A percentile compares a stretch with the other conserved stretches of the same genome.
Evolutionary conservation across 2,113 vertebrate species (phyloP).

Genomic region (Oryzias curvinotus): DNA sequence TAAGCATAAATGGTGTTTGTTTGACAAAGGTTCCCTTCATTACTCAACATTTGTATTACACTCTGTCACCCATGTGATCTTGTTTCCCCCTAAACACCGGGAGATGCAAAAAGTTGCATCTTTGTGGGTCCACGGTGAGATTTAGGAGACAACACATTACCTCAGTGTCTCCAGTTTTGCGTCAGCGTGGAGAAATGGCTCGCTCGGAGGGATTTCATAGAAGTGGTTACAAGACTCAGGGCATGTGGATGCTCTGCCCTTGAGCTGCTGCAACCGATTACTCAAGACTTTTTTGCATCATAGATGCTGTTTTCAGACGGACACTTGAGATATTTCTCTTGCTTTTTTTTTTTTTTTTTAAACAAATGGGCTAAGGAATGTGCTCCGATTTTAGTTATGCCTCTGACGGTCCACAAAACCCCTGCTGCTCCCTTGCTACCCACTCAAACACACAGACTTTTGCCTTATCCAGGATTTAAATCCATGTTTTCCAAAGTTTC

Average conservation of each 20-base stretch:
- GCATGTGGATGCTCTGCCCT: not conserved
- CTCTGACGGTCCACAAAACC: constrained; percentile 12
- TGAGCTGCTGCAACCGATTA: not conserved
- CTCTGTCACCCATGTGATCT: too few relatives aligned
- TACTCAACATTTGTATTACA: too few relatives aligned
- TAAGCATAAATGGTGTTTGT: too few relatives aligned
- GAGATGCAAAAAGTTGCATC: not conserved
- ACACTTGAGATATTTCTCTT: not conserved
- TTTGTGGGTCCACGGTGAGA: not conserved
- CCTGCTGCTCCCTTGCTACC: constrained; percentile 14
- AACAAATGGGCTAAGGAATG: constrained; percentile 2
- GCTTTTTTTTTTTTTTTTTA: not conserved
- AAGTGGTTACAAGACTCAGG: not conserved
- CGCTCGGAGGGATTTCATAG: not conserved
- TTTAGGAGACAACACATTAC: not conserved
- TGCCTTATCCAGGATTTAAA: not conserved
- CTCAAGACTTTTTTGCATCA: not conserved
- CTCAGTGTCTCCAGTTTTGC: not conserved
- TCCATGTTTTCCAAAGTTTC: not conserved
- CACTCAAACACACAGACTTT: constrained; percentile 17
- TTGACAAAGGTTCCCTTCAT: too few relatives aligned
- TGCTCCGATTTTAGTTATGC: constrained; percentile 4
- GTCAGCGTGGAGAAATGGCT: not conserved
- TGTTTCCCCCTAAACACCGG: too few relatives aligned
- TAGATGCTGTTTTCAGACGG: not conserved